Evolutionary conservation across 1,140 invertebrate genomes (phyloP).

Genomic region (Aphidius gifuensis): DNA sequence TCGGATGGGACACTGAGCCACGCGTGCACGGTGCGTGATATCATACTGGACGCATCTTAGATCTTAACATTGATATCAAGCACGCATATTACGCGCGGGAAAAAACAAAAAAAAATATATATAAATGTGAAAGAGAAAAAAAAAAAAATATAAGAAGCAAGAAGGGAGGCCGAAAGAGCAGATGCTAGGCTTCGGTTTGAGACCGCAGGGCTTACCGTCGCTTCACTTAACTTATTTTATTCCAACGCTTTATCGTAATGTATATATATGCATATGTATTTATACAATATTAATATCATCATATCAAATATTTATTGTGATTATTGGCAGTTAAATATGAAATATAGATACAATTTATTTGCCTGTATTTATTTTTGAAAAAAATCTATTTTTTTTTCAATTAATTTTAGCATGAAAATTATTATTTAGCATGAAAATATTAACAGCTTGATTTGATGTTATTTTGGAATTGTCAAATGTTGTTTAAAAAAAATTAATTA

Average conservation of each 20-base stretch:
- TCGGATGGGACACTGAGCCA: slow-evolving; percentile 25
- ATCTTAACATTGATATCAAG: slow-evolving; percentile 46
- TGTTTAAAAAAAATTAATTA: too few relatives aligned
- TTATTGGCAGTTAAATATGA: too few relatives aligned
- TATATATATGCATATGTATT: too few relatives aligned
- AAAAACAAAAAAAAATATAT: slow-evolving; percentile 19
- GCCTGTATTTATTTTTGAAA: too few relatives aligned
- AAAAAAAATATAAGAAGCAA: not conserved
- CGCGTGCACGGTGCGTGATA: slow-evolving; percentile 51
- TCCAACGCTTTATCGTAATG: slow-evolving; percentile 6
- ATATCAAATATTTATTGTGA: too few relatives aligned
- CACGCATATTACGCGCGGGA: slow-evolving; percentile 44
- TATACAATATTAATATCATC: too few relatives aligned
- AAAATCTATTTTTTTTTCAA: too few relatives aligned
- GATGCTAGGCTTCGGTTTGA: slow-evolving; percentile 25
- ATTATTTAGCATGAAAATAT: too few relatives aligned
- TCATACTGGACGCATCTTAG: slow-evolving; percentile 48
- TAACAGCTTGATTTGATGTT: too few relatives aligned
- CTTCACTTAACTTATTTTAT: not conserved
- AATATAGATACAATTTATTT: too few relatives aligned
- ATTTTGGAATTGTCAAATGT: too few relatives aligned
- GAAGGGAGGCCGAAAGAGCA: slow-evolving; percentile 17
- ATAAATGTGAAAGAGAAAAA: not conserved
- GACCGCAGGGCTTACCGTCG: slow-evolving; percentile 13
- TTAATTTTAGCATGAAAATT: too few relatives aligned